These are phyloP conservation scores for Mesodorylaimus sp. DNA, from an alignment of 2,888 invertebrate species.

Conservation along the genomic window DNA sequence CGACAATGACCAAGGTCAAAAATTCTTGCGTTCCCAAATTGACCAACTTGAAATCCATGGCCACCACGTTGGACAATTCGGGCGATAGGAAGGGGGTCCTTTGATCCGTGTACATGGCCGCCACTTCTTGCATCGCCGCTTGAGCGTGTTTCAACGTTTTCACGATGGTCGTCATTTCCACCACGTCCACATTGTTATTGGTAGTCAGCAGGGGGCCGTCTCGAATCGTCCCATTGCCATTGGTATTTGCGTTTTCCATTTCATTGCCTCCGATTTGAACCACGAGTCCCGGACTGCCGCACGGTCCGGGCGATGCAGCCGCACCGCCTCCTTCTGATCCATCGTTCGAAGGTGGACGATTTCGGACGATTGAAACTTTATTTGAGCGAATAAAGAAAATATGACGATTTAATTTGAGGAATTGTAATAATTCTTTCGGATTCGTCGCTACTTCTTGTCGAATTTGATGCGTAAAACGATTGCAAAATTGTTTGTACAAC, in stretches of 20 bases:
- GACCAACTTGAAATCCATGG: conserved; percentile 79
- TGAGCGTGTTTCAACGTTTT: conserved; percentile 24
- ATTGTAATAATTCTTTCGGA: conserved; percentile 67
- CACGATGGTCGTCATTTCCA: conserved; percentile 21
- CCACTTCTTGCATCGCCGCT: conserved; percentile 10
- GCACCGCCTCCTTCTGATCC: not conserved
- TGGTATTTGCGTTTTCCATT: no score
- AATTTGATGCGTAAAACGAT: conserved; percentile 26
- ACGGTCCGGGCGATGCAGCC: no score
- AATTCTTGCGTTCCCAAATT: conserved; percentile 73
- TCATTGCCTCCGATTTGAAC: no score
- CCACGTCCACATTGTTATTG: no score
- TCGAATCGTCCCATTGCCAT: conserved; percentile 8
- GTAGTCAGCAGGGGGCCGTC: not conserved
- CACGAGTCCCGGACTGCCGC: no score
- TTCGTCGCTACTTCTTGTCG: conserved; percentile 57
- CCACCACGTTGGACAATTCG: conserved; percentile 38
- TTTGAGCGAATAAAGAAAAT: conserved; percentile 81
- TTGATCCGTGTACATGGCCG: not conserved
- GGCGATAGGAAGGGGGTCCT: conserved; percentile 15
- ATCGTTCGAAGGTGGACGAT: not conserved
- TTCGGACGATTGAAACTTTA: conserved; percentile 41
- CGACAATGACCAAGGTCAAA: conserved; percentile 53
- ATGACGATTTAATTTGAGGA: conserved; percentile 77
- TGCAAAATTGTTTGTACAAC: conserved; percentile 26